Evolutionary conservation across 2,888 invertebrate genomes (phyloP), one percentile per base, ranked within the genome.

Genomic region (Drosophila paracracens): DNA sequence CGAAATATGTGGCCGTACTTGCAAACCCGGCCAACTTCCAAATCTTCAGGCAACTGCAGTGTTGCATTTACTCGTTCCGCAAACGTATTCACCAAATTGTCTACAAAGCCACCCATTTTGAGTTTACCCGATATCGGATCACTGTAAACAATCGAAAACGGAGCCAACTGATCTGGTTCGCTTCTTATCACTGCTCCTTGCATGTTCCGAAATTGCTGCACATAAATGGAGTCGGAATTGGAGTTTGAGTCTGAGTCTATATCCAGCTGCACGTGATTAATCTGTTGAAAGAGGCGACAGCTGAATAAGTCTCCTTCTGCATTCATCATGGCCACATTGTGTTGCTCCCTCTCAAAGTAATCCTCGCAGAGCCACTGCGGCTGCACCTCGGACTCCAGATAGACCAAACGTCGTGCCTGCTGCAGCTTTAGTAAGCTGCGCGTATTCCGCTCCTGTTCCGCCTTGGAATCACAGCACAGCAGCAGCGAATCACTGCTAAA

Each of bases 41-140:
- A 25, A 0, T 57, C 29, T 0, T 46, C 52, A 0, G 57, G 61
- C 21, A 76, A 35, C 8, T 53, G 18, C 4, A 90, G 27, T 2
- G 54, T 54, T 18, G 36, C 54, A 38, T 54, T 54, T 4, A 54
- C n/a, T 1, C 54, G 36, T 27, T 54, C 10, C 13, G 4, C 54
- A 38, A 38, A 54, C 3, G 36, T 27, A 18, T 54, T 54, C 11
- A 54, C 7, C 7, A 54, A 2, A n/a, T n/a, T 54, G 4, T 27
- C 38, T 7, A 13, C 38, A 38, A 2, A 29, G 1, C 54, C 54
- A 27, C 0, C 4, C 54, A 54, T 8, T 27, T 54, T 25, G 11
- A 27, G 3, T 18, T 54, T 36, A 6, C 13, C 54, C 0, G 38
- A 1, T 0, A 7, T 13, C 4, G 18, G 7, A 52, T 35, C 31